These are phyloP conservation scores for Emydocephalus ijimae DNA, from an alignment of 2,113 vertebrate genomes.

Conservation along the genomic window DNA sequence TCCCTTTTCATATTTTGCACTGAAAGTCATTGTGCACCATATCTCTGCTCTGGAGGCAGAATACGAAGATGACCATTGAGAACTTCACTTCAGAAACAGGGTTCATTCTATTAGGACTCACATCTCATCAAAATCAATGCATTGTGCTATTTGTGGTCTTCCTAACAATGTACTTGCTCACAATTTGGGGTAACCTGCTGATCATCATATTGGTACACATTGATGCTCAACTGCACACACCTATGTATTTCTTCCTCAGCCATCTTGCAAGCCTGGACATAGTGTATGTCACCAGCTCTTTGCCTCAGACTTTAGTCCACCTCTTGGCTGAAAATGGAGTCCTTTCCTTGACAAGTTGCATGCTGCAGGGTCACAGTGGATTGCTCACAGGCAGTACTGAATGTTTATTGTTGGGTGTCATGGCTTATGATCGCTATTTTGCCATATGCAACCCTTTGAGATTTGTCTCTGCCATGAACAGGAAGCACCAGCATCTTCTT, in stretches of 20 bases:
- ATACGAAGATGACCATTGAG: not conserved
- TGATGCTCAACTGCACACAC: conserved; percentile 12
- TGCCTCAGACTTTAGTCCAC: not conserved
- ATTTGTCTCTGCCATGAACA: conserved; percentile 1
- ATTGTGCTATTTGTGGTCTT: no score
- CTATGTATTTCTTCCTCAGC: conserved; percentile 15
- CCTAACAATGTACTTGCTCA: not conserved
- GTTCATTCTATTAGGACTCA: conserved; percentile 36
- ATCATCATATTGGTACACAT: conserved; percentile 11
- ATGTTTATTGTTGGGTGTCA: not conserved
- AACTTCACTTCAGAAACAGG: conserved; percentile 12
- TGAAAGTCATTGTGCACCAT: not conserved
- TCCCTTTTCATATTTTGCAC: not conserved
- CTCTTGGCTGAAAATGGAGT: not conserved
- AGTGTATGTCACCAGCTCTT: conserved; percentile 27
- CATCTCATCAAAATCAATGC: not conserved
- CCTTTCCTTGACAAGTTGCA: conserved; percentile 22
- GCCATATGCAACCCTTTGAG: not conserved
- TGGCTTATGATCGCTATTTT: not conserved
- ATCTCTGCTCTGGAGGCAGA: not conserved
- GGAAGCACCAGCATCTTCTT: not conserved
- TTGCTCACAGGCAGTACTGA: not conserved
- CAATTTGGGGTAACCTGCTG: conserved; percentile 26
- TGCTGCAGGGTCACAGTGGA: conserved; percentile 4
- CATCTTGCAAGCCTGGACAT: conserved; percentile 24